A percentile compares a stretch with the other conserved stretches of the same genome.
Evolutionary conservation across 1,140 invertebrate genomes (phyloP).

Genomic region (Ladona fulva): DNA sequence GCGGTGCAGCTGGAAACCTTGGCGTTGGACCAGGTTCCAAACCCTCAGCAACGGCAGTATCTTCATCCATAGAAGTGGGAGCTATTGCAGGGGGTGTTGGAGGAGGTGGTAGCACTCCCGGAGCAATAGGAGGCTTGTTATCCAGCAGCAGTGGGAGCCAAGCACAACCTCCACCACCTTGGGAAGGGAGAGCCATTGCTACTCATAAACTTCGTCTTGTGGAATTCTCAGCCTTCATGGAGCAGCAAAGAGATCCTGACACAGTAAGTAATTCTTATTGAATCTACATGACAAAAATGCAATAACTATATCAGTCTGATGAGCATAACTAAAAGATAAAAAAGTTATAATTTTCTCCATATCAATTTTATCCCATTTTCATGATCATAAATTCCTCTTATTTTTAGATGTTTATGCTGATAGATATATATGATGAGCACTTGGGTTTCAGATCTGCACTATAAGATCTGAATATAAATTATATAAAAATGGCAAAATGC

Average conservation of each 20-base stretch:
- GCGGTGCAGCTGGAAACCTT: not conserved
- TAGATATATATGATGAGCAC: too few species aligned
- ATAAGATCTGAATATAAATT: too few species aligned
- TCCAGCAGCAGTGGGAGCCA: slow-evolving; percentile 42
- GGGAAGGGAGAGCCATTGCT: slow-evolving; percentile 92
- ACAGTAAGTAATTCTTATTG: slow-evolving; percentile 66
- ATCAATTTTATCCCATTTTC: too few species aligned
- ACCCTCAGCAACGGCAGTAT: slow-evolving; percentile 54
- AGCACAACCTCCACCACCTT: slow-evolving; percentile 69
- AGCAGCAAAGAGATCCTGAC: slow-evolving; percentile 84
- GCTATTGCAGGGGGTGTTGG: slow-evolving; percentile 46
- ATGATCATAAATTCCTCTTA: too few species aligned
- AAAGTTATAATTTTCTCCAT: too few species aligned
- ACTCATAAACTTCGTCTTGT: slow-evolving; percentile 94
- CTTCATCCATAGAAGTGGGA: slow-evolving; percentile 37
- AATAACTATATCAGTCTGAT: too few species aligned
- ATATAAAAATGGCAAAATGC: too few species aligned
- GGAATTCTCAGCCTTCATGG: slow-evolving; percentile 96
- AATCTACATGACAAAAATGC: too few species aligned
- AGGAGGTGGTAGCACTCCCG: not conserved
- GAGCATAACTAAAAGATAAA: too few species aligned
- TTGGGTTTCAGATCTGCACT: too few species aligned
- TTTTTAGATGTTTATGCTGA: too few species aligned
- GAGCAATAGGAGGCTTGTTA: slow-evolving; percentile 24
- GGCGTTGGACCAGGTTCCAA: not conserved